Percentiles rank a stretch among this genome's conserved stretches.
phyloP scores from a whole-genome alignment of 2,797 vertebrate genomes.

The Darevskia nairensis region DNA sequence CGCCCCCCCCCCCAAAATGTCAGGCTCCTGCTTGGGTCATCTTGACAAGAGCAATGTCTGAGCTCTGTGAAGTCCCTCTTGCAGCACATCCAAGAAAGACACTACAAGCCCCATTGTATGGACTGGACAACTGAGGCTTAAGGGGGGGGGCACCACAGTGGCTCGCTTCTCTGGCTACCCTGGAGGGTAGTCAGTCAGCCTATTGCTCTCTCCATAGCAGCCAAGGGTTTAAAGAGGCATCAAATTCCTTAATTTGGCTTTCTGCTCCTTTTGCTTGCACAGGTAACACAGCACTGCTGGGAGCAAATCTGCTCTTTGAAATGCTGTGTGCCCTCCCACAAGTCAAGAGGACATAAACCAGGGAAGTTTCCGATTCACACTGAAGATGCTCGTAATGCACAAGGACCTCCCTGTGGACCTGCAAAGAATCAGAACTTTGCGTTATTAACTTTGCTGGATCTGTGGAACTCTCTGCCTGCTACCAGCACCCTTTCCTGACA shows the following conservation, averaged over 20 bases:
- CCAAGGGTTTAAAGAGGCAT: neutral
- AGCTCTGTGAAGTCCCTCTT: neutral
- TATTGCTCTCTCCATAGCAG: too few species aligned
- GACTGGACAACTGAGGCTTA: too few species aligned
- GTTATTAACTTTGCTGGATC: neutral
- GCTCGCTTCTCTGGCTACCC: neutral
- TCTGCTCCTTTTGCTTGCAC: constrained; percentile 58
- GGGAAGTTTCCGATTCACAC: neutral
- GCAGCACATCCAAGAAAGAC: neutral
- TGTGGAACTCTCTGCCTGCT: neutral
- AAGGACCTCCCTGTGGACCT: neutral
- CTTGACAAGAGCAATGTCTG: neutral
- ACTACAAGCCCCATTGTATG: neutral
- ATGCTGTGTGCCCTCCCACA: constrained; percentile 92
- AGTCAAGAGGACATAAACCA: constrained; percentile 78
- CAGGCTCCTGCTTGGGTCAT: neutral
- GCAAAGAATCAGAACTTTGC: neutral
- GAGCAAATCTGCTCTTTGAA: constrained; percentile 93
- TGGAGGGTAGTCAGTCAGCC: too few species aligned
- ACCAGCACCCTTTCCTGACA: neutral
- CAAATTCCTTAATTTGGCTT: neutral
- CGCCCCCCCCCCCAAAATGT: neutral
- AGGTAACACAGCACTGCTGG: constrained; percentile 94
- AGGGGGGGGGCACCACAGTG: neutral
- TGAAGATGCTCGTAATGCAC: neutral